Conservation (phyloP, 1,140 invertebrate species). For the Aphidius ervi region DNA sequence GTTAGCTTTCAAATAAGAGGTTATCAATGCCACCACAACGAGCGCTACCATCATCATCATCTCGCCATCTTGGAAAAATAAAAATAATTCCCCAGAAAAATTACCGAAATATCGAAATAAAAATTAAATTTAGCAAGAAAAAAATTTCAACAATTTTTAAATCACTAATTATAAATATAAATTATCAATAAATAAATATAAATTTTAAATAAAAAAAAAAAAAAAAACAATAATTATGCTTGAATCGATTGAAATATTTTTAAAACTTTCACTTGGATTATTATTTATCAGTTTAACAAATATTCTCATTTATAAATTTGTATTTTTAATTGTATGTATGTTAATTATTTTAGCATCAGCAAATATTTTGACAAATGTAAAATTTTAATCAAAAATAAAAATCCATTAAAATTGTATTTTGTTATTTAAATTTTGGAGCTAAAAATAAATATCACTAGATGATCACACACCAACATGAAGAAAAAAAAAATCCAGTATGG, state of each 20-base stretch:
- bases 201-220: neutral
- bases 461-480: neutral
- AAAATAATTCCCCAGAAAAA: too few species aligned
- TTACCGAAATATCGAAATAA: too few species aligned
- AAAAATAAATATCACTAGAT: neutral
- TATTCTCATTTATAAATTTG: conserved; percentile 27
- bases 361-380: conserved; percentile 18
- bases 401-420: neutral
- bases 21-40: too few species aligned
- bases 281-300: conserved; percentile 26
- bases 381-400: conserved; percentile 3
- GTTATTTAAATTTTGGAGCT: neutral
- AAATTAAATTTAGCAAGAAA: too few species aligned
- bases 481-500: neutral
- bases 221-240: conserved; percentile 7
- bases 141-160: neutral
- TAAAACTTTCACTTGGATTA: conserved; percentile 27
- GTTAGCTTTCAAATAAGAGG: too few species aligned
- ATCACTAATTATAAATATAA: neutral
- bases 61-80: too few species aligned
- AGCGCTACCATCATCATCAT: too few species aligned
- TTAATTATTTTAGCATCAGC: conserved; percentile 23
- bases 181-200: neutral
- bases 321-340: conserved; percentile 28
- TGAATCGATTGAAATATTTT: conserved; percentile 20